phyloP scores from a whole-genome alignment of 2,797 vertebrate genomes.

The Todus mexicanus region DNA sequence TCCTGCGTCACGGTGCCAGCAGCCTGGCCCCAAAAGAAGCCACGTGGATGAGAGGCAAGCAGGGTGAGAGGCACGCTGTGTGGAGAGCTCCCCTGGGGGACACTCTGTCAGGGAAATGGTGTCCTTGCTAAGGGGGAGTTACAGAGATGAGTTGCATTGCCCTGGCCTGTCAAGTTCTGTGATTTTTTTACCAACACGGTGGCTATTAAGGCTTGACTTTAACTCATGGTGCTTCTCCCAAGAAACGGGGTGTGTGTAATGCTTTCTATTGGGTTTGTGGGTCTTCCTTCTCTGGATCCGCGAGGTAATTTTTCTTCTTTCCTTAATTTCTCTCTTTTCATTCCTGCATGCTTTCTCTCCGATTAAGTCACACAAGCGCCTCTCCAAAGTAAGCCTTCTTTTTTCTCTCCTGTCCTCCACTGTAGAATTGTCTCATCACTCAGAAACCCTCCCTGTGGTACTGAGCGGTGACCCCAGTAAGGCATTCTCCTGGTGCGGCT shows the following conservation, averaged over 20 bases:
- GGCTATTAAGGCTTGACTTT: background rate
- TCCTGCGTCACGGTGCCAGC: background rate
- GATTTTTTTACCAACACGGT: background rate
- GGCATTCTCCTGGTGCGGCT: slow-evolving; percentile 48
- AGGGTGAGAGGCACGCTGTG: background rate
- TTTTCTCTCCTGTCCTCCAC: slow-evolving; percentile 55
- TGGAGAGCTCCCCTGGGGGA: background rate
- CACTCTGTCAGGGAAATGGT: background rate
- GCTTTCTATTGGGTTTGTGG: slow-evolving; percentile 57
- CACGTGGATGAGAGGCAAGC: background rate
- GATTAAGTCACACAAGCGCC: slow-evolving; percentile 96
- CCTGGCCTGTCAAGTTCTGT: background rate
- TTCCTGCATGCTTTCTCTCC: slow-evolving; percentile 85
- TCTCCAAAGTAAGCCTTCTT: slow-evolving; percentile 95
- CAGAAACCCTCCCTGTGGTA: background rate
- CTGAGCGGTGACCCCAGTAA: slow-evolving; percentile 6
- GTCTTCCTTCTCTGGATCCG: slow-evolving; percentile 46
- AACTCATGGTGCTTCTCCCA: background rate
- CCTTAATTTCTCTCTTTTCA: slow-evolving; percentile 88
- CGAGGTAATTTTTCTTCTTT: slow-evolving; percentile 76
- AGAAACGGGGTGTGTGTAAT: background rate
- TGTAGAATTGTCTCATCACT: slow-evolving; percentile 52
- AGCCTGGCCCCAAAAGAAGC: background rate
- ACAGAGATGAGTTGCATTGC: background rate
- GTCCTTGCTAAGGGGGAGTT: background rate